Evolutionary conservation across 2,113 vertebrate genomes (phyloP).

Genomic region (Mesocricetus auratus): DNA sequence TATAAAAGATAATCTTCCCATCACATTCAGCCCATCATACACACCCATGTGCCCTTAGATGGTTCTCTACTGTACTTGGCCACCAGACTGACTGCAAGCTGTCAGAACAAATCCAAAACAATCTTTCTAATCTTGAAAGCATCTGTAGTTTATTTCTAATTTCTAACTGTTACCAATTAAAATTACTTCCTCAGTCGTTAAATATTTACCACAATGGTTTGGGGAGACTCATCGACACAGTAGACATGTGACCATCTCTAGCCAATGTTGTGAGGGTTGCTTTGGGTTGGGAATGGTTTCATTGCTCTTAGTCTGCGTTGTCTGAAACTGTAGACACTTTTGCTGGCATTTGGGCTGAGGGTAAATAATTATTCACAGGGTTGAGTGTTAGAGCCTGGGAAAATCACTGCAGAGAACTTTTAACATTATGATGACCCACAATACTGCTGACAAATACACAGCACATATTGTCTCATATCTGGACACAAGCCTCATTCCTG

Average conservation of each 20-base stretch:
- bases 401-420: neutral
- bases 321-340: neutral
- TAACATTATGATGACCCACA: neutral
- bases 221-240: neutral
- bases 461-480: slow-evolving; percentile 48
- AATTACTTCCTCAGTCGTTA: neutral
- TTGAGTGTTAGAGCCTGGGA: no score
- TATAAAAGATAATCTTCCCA: neutral
- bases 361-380: neutral
- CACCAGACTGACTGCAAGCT: no score
- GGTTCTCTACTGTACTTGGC: neutral
- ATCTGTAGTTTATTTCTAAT: neutral
- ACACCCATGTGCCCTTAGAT: neutral
- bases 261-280: neutral
- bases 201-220: neutral
- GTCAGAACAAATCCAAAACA: neutral
- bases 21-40: neutral
- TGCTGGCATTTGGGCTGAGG: neutral
- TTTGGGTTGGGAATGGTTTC: neutral
- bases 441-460: neutral
- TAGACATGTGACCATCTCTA: neutral
- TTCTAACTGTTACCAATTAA: neutral
- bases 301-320: neutral
- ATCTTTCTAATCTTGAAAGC: neutral
- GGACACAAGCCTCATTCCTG: slow-evolving; percentile 39